Percentiles rank a stretch among this genome's conserved stretches.
These are phyloP conservation scores for Bufo gargarizans DNA, from an alignment of 2,113 vertebrate genomes.

Conservation along the genomic window DNA sequence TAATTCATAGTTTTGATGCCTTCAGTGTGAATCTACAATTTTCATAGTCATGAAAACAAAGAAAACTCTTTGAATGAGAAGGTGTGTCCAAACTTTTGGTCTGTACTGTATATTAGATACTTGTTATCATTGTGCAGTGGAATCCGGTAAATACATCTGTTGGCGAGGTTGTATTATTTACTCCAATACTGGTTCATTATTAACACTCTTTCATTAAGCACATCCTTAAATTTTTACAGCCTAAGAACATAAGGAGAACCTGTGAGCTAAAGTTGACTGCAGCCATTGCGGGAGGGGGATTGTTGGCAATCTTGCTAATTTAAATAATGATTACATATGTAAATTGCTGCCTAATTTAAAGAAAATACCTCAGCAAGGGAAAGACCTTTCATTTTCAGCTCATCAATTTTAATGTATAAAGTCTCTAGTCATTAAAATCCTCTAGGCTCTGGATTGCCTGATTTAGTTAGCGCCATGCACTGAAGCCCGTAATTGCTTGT, in stretches of 20 bases:
- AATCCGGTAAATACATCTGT: not conserved
- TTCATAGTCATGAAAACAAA: no score
- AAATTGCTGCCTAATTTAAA: slow-evolving; percentile 44
- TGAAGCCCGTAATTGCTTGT: slow-evolving; percentile 52
- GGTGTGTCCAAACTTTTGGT: no score
- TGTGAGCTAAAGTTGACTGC: not conserved
- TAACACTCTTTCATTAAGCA: not conserved
- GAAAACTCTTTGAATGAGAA: no score
- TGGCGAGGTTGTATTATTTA: not conserved
- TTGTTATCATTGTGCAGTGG: not conserved
- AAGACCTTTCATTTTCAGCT: slow-evolving; percentile 49
- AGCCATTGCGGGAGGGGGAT: not conserved
- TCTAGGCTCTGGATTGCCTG: slow-evolving; percentile 11
- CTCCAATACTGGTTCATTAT: not conserved
- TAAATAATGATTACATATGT: slow-evolving; percentile 40
- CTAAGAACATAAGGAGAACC: not conserved
- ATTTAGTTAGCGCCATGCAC: slow-evolving; percentile 35
- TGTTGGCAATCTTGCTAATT: slow-evolving; percentile 8
- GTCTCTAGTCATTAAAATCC: slow-evolving; percentile 54
- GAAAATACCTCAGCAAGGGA: slow-evolving; percentile 36
- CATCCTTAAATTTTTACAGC: not conserved
- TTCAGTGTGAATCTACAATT: no score
- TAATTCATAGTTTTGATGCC: no score
- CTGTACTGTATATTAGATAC: no score
- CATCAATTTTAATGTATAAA: slow-evolving; percentile 51